Evolutionary conservation across 2,888 invertebrate species (phyloP).

Genomic region (Acleris sparsana): DNA sequence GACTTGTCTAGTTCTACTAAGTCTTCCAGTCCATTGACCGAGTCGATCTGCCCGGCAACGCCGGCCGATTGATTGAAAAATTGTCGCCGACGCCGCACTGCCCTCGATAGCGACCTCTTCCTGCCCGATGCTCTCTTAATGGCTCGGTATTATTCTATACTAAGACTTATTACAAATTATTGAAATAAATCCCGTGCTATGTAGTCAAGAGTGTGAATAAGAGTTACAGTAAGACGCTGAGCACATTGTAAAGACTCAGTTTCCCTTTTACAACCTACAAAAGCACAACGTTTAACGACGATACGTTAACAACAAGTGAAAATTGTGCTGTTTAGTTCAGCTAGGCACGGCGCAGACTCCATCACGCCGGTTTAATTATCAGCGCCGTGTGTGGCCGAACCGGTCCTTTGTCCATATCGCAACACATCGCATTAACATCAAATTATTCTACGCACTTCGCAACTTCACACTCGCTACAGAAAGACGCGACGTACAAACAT

Average conservation of each 20-base stretch:
- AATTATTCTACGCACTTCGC: slow-evolving; percentile 40
- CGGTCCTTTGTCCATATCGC: slow-evolving; percentile 38
- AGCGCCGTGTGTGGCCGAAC: slow-evolving; percentile 56
- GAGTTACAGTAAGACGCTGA: not conserved
- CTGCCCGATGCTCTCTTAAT: slow-evolving; percentile 55
- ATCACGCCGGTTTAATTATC: slow-evolving; percentile 56
- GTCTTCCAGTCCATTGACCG: slow-evolving; percentile 10
- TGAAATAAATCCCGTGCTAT: too few relatives aligned
- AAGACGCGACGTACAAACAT: slow-evolving; percentile 28
- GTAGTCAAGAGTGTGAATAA: too few relatives aligned
- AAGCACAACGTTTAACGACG: slow-evolving; percentile 45
- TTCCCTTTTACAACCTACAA: slow-evolving; percentile 34
- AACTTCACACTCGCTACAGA: slow-evolving; percentile 35
- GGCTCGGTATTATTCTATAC: slow-evolving; percentile 8
- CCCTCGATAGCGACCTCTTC: slow-evolving; percentile 58
- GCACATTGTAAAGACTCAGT: slow-evolving; percentile 27
- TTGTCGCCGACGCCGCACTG: slow-evolving; percentile 60
- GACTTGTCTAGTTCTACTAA: slow-evolving; percentile 6
- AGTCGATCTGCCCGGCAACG: slow-evolving; percentile 39
- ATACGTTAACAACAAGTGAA: slow-evolving; percentile 58
- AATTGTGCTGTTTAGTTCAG: slow-evolving; percentile 48
- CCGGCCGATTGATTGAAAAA: slow-evolving; percentile 71
- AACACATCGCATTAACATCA: slow-evolving; percentile 22
- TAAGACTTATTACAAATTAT: too few relatives aligned
- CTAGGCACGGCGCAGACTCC: slow-evolving; percentile 14